Percentiles rank a stretch among this genome's conserved stretches.
Conservation (phyloP, 2,113 vertebrate genomes). For the Nesoenas mayeri region DNA sequence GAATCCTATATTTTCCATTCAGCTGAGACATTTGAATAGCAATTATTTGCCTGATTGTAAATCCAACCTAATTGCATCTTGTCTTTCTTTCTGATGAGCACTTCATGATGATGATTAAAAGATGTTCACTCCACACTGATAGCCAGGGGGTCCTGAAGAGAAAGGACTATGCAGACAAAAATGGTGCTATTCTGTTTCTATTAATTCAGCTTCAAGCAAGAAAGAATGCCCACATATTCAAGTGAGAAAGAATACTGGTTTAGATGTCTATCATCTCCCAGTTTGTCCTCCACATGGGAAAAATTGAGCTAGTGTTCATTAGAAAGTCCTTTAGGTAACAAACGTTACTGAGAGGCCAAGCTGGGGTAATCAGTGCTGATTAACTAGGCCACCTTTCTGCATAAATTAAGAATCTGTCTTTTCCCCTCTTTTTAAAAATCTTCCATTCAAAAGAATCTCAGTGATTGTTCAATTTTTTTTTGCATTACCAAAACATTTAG, state of each 20-base stretch:
- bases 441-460: constrained; percentile 48
- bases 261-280: constrained; percentile 21
- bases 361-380: constrained; percentile 63
- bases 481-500: constrained; percentile 24
- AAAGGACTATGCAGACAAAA: constrained; percentile 54
- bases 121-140: constrained; percentile 55
- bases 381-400: constrained; percentile 51
- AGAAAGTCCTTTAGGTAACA: constrained; percentile 68
- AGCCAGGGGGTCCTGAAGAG: constrained; percentile 57
- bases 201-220: constrained; percentile 55
- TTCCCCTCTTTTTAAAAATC: constrained; percentile 25
- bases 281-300: background rate
- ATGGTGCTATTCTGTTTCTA: constrained; percentile 29
- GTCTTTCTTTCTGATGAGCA: constrained; percentile 73
- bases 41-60: constrained; percentile 77
- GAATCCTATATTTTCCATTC: constrained; percentile 73
- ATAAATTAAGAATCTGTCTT: constrained; percentile 52
- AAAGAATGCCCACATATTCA: background rate
- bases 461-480: constrained; percentile 16
- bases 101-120: constrained; percentile 73
- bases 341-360: constrained; percentile 57
- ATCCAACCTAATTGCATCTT: constrained; percentile 78
- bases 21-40: constrained; percentile 75
- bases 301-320: constrained; percentile 46
- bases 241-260: constrained; percentile 6